These are phyloP conservation scores for Crotalus tigris DNA, from an alignment of 2,113 vertebrate species.

Conservation along the genomic window DNA sequence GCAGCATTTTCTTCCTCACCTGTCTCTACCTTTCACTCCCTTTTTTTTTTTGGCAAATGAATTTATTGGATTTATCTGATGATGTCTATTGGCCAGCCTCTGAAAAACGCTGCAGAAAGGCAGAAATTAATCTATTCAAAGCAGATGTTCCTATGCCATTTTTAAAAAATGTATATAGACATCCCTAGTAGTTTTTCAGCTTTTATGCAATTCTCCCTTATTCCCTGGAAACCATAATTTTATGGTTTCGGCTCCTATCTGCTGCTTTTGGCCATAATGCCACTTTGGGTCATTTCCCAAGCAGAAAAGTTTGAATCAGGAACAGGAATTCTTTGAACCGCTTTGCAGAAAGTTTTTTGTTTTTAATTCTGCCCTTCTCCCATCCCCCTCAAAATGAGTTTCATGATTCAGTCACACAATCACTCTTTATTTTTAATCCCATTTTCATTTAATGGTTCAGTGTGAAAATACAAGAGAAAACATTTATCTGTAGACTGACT, in stretches of 20 bases:
- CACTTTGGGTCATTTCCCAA: not conserved
- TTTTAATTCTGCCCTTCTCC: not conserved
- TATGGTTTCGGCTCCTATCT: not conserved
- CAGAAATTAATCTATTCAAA: not conserved
- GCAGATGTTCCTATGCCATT: not conserved
- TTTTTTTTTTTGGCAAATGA: not conserved
- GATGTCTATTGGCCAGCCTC: not conserved
- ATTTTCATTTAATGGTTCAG: conserved; percentile 54
- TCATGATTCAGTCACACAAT: not conserved
- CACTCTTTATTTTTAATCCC: not conserved
- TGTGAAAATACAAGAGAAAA: conserved; percentile 61
- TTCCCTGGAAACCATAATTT: not conserved
- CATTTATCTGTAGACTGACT: conserved; percentile 39
- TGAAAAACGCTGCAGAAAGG: not conserved
- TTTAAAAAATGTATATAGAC: not conserved
- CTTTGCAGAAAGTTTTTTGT: not conserved
- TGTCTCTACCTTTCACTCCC: not conserved
- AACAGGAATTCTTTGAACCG: not conserved
- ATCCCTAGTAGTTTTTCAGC: not conserved
- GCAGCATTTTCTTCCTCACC: not conserved
- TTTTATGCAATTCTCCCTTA: not conserved
- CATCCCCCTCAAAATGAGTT: not conserved
- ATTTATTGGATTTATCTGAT: not conserved
- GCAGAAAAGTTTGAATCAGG: not conserved
- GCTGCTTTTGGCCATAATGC: not conserved